Evolutionary conservation across 2,797 vertebrate genomes (phyloP), one percentile per base, ranked within the genome.

Genomic region (Rhinatrema bivittatum): DNA sequence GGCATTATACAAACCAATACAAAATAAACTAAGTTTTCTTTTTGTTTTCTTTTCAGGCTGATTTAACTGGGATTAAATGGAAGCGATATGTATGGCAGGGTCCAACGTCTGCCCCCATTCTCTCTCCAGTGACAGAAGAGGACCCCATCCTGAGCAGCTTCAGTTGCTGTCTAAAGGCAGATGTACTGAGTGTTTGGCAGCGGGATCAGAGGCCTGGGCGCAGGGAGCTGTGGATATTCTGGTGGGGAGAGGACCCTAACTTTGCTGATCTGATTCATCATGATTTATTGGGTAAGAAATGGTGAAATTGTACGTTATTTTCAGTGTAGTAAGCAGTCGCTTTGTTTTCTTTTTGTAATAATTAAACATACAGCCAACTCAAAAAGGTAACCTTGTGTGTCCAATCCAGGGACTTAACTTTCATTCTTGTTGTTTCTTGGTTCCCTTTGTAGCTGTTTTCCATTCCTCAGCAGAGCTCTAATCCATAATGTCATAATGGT

Each of bases 31-130:
- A 36, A 36, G 40, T 14, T 7, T 70, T 56, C 55, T 9, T 58
- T 6, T 73, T 35, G n/a, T n/a, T n/a, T n/a, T 42, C 53, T 53
- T 40, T 52, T 13, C 64, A 98, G 95, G 95, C 95, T 57, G 95
- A 98, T 82, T 86, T 98, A 65, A 96, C 93, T 1, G 95, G 95
- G 54, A 98, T 98, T 85, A 98, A 97, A 91, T 98, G 95, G 95
- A 95, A 94, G 81, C 85, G 90, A 70, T 98, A 93, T 5, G 87
- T 95, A 62, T 97, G 91, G 93, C 91, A 94, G 78, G 94, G 95
- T 54, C 91, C 93, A 68, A 94, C 88, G 16, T 96, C 93, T 63
- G 93, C 94, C 14, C 94, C 95, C 19, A 94, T 98, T 70, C 89
- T 98, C 60, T 96, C 95, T 63, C 90, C 94, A 6, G 93, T 97